Percentiles rank a stretch among this genome's conserved stretches.
Conservation (phyloP, 2,113 vertebrate species). For the Cromileptes altivelis region DNA sequence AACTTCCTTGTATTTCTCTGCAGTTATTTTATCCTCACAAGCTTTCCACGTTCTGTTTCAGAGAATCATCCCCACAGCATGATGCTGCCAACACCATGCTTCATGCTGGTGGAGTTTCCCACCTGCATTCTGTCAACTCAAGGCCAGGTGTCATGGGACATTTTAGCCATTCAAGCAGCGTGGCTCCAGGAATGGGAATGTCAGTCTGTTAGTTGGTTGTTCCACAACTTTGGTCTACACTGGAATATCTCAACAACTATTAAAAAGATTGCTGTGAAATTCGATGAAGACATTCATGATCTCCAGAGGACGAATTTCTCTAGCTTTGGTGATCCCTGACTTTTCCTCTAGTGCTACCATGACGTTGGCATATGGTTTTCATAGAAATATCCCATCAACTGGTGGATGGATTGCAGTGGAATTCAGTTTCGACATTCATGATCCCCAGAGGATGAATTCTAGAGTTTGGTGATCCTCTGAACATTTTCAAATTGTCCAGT, state of each 20-base stretch:
- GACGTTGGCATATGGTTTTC: too few species aligned
- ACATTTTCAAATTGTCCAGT: background rate
- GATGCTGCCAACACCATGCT: background rate
- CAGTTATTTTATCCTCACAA: background rate
- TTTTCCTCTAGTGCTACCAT: background rate
- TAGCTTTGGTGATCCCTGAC: background rate
- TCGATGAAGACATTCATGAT: background rate
- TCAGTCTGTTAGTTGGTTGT: background rate
- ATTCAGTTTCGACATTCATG: background rate
- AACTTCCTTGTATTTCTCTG: background rate
- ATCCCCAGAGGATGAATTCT: background rate
- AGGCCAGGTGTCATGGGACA: background rate
- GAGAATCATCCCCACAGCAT: background rate
- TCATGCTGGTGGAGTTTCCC: background rate
- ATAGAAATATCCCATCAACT: background rate
- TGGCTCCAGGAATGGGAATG: background rate
- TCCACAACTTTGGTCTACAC: background rate
- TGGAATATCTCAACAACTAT: background rate
- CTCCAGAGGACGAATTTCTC: background rate
- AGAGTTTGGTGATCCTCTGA: background rate
- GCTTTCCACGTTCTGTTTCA: background rate
- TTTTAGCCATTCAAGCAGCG: background rate
- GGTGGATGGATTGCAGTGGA: background rate
- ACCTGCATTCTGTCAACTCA: background rate
- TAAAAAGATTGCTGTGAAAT: background rate